Percentiles rank a stretch among this genome's conserved stretches.
Evolutionary conservation across 92 coral and sea anemone genomes (phyloP).

Genomic region (Metridium senile): DNA sequence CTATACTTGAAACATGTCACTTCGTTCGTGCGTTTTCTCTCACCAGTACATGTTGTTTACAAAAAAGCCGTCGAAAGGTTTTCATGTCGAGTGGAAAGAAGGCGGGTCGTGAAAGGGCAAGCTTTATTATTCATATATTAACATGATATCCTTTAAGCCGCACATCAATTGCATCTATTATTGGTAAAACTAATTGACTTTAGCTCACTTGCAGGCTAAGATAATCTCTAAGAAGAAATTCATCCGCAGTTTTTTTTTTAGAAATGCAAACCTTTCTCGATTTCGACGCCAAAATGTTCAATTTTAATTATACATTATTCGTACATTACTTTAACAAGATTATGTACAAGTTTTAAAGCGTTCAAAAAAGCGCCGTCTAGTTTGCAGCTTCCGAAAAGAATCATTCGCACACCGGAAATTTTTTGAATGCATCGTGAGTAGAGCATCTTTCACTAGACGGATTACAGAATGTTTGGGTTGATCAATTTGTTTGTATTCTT

Average conservation of each 20-base stretch:
- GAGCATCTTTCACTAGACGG: background rate
- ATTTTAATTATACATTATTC: background rate
- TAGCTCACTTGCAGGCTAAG: background rate
- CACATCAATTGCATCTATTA: background rate
- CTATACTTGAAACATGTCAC: background rate
- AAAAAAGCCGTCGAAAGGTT: slow-evolving; percentile 2
- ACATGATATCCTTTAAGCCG: background rate
- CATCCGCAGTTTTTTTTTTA: too few relatives aligned
- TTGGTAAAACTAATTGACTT: background rate
- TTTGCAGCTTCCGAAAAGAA: background rate
- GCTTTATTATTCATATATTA: background rate
- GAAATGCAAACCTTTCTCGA: too few relatives aligned
- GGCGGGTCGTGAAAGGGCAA: slow-evolving; percentile 3
- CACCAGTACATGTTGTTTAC: background rate
- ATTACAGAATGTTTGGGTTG: too few relatives aligned
- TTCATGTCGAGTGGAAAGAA: background rate
- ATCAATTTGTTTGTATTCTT: too few relatives aligned
- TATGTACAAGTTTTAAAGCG: slow-evolving; percentile 5
- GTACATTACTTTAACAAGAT: slow-evolving; percentile 5
- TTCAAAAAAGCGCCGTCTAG: background rate
- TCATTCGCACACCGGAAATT: slow-evolving; percentile 8
- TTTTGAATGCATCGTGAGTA: background rate
- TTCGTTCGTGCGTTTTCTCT: background rate
- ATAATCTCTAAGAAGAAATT: background rate
- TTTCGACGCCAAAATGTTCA: background rate